Evolutionary conservation across 2,888 invertebrate species (phyloP), one percentile per base, ranked within the genome.

Genomic region (Lochmaea crataegi): DNA sequence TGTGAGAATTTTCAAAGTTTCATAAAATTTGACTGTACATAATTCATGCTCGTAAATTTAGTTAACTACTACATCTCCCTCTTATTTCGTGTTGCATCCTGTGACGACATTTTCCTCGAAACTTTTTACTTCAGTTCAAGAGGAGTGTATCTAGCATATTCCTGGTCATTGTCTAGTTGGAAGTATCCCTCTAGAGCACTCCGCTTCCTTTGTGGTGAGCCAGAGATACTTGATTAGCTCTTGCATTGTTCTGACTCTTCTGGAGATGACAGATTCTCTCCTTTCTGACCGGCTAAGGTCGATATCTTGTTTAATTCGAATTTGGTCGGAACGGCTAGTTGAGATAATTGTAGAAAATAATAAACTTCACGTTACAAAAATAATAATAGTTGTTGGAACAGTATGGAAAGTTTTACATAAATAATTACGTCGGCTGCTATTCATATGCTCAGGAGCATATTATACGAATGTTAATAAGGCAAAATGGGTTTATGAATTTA

Each of bases 191-290:
- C 65, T 53, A 56, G 66, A 65, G 57, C 60, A 68, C 63, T 75
- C 48, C 45, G 65, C 22, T 22, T 65, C 70, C 67, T 70, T 73
- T 73, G 73, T 73, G 70, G 66, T 65, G 26, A 58, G 56, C 67
- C 69, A 72, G 65, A 66, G 65, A 67, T 51, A 69, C 69, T 75
- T 67, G 75, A 75, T 75, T 75, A 75, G 69, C 58, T 70, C 61
- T 69, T 63, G 72, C 65, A 72, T 72, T 75, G 72, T 73, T 73
- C 73, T 38, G 65, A 71, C 48, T 68, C 66, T 61, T 53, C 75
- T 75, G 75, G 16, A 7, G 58, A 64, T 75, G 75, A 75, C 75
- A 75, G 65, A 60, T 71, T 70, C 72, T 68, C 64, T 60, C 60
- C 38, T 32, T 14, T 22, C 42, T 41, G 42, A 18, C 61, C 18